Percentiles rank a stretch among this genome's conserved stretches.
Conservation (phyloP, 2,797 vertebrate genomes). For the Semotilus atromaculatus region DNA sequence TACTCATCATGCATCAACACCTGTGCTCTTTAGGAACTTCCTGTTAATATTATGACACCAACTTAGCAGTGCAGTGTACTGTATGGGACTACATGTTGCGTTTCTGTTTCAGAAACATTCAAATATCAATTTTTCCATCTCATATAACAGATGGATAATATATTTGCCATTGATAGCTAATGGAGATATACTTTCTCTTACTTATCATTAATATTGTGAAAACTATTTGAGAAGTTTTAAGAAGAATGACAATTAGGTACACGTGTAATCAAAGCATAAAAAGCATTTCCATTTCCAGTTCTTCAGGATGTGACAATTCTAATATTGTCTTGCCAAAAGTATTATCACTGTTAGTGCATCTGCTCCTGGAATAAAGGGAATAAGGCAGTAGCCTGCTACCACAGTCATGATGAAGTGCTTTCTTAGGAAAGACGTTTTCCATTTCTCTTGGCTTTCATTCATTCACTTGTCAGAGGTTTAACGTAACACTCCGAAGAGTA, state of each 20-base stretch:
- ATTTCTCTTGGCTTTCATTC: conserved; percentile 71
- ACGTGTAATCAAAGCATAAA: background rate
- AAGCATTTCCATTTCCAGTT: background rate
- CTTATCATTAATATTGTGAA: background rate
- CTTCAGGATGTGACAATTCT: conserved; percentile 2
- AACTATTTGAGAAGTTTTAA: background rate
- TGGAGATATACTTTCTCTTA: background rate
- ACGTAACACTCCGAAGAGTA: conserved; percentile 73
- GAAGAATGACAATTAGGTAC: background rate
- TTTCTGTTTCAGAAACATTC: background rate
- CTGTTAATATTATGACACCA: conserved; percentile 3
- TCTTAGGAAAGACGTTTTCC: conserved; percentile 75
- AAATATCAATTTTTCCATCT: conserved; percentile 9
- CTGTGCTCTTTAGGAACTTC: conserved; percentile 2
- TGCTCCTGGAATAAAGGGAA: conserved; percentile 39
- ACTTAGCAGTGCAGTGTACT: background rate
- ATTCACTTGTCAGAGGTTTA: conserved; percentile 75
- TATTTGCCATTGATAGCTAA: conserved; percentile 35
- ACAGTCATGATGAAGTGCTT: conserved; percentile 71
- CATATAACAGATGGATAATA: conserved; percentile 37
- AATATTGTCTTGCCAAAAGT: conserved; percentile 16
- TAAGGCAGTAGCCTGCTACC: conserved; percentile 52
- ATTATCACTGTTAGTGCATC: conserved; percentile 23
- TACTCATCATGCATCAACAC: background rate
- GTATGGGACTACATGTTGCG: background rate